Conservation (phyloP, 2,113 vertebrate genomes). For the Percopsis transmontana region DNA sequence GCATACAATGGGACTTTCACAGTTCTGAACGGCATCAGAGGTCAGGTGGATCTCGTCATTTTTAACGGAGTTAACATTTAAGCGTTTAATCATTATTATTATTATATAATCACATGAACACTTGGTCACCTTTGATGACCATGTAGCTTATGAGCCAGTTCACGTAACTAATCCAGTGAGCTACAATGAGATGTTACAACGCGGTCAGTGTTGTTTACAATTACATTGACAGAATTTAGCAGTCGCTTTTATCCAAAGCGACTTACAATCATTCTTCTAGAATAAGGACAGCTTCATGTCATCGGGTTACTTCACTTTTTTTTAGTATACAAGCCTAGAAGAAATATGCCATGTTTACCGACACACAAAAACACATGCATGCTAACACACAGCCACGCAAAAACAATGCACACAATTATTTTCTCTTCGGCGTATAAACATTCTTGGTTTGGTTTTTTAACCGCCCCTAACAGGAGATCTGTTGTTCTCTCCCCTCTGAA, state of each 20-base stretch:
- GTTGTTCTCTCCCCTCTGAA: slow-evolving; percentile 1
- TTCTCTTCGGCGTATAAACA: not conserved
- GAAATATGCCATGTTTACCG: not conserved
- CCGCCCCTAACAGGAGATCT: not conserved
- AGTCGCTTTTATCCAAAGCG: too few relatives aligned
- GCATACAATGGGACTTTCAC: slow-evolving; percentile 20
- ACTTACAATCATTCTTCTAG: too few relatives aligned
- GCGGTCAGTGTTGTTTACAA: not conserved
- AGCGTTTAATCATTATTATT: too few relatives aligned
- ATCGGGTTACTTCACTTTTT: too few relatives aligned
- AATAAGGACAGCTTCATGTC: too few relatives aligned
- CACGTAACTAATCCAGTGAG: not conserved
- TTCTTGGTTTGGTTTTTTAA: not conserved
- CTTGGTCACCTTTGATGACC: too few relatives aligned
- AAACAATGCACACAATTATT: not conserved
- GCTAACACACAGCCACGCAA: not conserved
- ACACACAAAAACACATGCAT: not conserved
- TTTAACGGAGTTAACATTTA: too few relatives aligned
- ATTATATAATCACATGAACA: too few relatives aligned
- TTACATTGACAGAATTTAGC: slow-evolving; percentile 18
- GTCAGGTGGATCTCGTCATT: not conserved
- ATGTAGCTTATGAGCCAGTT: not conserved
- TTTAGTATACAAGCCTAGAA: too few relatives aligned
- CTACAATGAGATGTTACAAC: not conserved
- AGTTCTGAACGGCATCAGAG: slow-evolving; percentile 28